These are phyloP conservation scores for Phoenoteleia sp. DNA, from an alignment of 2,888 invertebrate genomes.

Conservation along the genomic window DNA sequence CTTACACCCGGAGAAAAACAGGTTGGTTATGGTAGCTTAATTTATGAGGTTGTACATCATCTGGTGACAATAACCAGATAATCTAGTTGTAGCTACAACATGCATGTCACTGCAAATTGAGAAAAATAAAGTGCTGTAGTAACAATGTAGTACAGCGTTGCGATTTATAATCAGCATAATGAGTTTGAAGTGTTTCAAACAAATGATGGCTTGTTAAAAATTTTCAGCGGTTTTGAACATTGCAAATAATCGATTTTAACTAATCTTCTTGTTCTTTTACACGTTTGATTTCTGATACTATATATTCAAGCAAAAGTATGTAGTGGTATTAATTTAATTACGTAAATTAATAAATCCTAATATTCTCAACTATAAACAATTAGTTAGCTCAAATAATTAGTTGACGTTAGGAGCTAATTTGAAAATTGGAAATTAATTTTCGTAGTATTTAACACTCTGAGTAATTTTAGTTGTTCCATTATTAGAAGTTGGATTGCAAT, in stretches of 20 bases:
- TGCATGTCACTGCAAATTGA: constrained; percentile 40
- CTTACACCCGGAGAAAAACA: constrained; percentile 27
- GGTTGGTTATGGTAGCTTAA: constrained; percentile 42
- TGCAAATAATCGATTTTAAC: not conserved
- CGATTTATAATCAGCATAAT: constrained; percentile 57
- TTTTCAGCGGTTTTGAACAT: not conserved
- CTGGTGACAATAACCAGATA: constrained; percentile 59
- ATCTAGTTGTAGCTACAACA: constrained; percentile 51
- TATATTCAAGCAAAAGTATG: no score
- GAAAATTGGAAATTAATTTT: no score
- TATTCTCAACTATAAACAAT: no score
- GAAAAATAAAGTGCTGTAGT: constrained; percentile 51
- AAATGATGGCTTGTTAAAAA: constrained; percentile 30
- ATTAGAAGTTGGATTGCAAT: no score
- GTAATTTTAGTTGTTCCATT: no score
- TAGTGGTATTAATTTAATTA: no score
- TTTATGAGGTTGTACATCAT: constrained; percentile 48
- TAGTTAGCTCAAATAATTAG: no score
- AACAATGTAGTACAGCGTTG: constrained; percentile 16
- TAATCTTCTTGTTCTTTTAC: not conserved
- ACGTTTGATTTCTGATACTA: no score
- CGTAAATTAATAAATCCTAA: no score
- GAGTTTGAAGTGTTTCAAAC: constrained; percentile 21
- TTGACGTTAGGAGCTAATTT: no score
- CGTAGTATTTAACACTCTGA: no score